Evolutionary conservation across 2,797 vertebrate genomes (phyloP).

Genomic region (Jordanella pulchra): DNA sequence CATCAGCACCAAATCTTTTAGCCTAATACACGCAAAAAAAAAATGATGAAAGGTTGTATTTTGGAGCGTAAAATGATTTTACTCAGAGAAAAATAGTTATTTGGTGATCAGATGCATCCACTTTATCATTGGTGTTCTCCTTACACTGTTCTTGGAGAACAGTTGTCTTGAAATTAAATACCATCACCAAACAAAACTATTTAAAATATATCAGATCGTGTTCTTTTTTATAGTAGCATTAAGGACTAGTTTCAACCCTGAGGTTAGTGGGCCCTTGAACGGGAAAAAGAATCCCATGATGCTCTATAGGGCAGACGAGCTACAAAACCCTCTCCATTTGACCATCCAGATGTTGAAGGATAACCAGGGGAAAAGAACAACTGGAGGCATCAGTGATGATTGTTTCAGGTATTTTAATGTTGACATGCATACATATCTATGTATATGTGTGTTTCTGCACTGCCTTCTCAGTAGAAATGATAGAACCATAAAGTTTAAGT

Average conservation of each 20-base stretch:
- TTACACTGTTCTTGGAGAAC: constrained; percentile 47
- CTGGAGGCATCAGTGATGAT: constrained; percentile 85
- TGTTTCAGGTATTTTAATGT: constrained; percentile 87
- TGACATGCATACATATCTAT: constrained; percentile 88
- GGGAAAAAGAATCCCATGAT: constrained; percentile 73
- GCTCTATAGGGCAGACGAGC: constrained; percentile 76
- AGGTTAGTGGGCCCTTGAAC: constrained; percentile 72
- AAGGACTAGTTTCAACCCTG: constrained; percentile 55
- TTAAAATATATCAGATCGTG: constrained; percentile 36
- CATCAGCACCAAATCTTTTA: constrained; percentile 69
- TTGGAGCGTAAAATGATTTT: constrained; percentile 48
- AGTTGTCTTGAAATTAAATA: constrained; percentile 50
- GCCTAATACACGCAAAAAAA: constrained; percentile 60
- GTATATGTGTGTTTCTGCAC: constrained; percentile 89
- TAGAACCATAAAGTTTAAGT: constrained; percentile 58
- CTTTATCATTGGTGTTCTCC: constrained; percentile 51
- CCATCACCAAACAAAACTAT: constrained; percentile 36
- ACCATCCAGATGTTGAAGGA: constrained; percentile 82
- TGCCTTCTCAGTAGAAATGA: constrained; percentile 83
- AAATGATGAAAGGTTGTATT: constrained; percentile 51
- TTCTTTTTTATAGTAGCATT: constrained; percentile 53
- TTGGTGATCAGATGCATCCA: constrained; percentile 55
- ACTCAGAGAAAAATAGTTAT: constrained; percentile 31
- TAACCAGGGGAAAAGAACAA: constrained; percentile 86
- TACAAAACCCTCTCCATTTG: constrained; percentile 80